Evolutionary conservation across 2,888 invertebrate species (phyloP).

Genomic region (Cataglyphis albicans): DNA sequence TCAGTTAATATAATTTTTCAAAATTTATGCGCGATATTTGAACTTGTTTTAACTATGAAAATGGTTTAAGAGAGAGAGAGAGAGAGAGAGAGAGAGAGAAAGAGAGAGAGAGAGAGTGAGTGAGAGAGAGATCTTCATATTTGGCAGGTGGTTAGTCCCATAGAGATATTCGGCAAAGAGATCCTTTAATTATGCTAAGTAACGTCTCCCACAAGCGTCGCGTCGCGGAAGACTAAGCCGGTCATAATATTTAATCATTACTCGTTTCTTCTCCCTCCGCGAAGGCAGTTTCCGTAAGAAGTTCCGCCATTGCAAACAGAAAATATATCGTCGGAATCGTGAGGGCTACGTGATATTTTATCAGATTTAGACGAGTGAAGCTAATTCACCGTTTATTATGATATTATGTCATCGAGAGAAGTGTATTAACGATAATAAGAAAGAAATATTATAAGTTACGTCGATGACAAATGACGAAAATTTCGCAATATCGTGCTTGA

Average conservation of each 20-base stretch:
- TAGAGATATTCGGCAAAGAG: constrained; percentile 63
- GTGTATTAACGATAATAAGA: background rate
- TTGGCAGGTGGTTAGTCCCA: constrained; percentile 43
- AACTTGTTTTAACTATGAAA: constrained; percentile 12
- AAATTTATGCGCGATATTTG: background rate
- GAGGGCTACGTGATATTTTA: background rate
- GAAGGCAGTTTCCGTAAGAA: constrained; percentile 74
- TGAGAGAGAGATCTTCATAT: constrained; percentile 32
- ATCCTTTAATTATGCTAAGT: constrained; percentile 86
- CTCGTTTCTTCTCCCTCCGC: constrained; percentile 79
- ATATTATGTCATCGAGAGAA: background rate
- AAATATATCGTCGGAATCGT: constrained; percentile 77
- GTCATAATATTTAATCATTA: constrained; percentile 86
- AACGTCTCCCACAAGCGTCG: constrained; percentile 78
- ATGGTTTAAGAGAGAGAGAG: constrained; percentile 9
- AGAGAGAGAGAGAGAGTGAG: constrained; percentile 7
- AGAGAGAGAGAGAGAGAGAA: constrained; percentile 24
- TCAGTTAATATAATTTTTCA: background rate
- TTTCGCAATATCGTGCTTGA: constrained; percentile 59
- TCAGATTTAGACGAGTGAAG: background rate
- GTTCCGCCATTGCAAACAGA: constrained; percentile 60
- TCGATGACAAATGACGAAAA: background rate
- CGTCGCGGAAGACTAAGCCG: constrained; percentile 80
- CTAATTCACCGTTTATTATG: background rate
- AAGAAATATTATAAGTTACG: background rate